A percentile compares a stretch with the other conserved stretches of the same genome.
phyloP scores from a whole-genome alignment of 2,797 vertebrate species.

The Lithobates sylvaticus region DNA sequence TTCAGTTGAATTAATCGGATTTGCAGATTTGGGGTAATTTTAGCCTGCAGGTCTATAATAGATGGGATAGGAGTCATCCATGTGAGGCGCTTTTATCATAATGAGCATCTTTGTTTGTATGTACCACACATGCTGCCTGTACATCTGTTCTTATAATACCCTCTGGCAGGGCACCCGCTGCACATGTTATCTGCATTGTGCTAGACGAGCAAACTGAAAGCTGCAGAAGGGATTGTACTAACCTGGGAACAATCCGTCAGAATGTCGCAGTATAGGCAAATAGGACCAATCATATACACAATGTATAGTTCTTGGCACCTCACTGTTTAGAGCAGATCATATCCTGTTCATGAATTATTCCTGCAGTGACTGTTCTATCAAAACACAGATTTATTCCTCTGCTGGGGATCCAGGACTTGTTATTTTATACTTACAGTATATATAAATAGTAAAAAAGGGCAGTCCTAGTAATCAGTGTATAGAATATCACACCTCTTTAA shows the following conservation, averaged over 20 bases:
- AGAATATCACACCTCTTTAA: too few species aligned
- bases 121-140: constrained; percentile 18
- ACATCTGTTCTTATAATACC: constrained; percentile 36
- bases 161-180: constrained; percentile 27
- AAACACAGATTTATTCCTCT: too few species aligned
- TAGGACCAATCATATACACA: neutral
- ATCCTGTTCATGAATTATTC: too few species aligned
- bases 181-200: neutral
- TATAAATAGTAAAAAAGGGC: too few species aligned
- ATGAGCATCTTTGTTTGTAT: constrained; percentile 33
- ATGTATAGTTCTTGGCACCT: too few species aligned
- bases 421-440: too few species aligned
- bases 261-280: neutral
- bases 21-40: constrained; percentile 26
- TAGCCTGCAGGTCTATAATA: constrained; percentile 19
- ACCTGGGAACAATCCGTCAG: neutral
- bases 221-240: neutral
- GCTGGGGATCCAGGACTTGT: too few species aligned
- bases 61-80: constrained; percentile 5
- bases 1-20: constrained; percentile 42
- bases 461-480: too few species aligned
- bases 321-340: too few species aligned
- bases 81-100: constrained; percentile 33
- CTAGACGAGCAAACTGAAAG: neutral
- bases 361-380: too few species aligned